phyloP scores from a whole-genome alignment of 2,113 vertebrate genomes.

The Oncorhynchus mykiss region DNA sequence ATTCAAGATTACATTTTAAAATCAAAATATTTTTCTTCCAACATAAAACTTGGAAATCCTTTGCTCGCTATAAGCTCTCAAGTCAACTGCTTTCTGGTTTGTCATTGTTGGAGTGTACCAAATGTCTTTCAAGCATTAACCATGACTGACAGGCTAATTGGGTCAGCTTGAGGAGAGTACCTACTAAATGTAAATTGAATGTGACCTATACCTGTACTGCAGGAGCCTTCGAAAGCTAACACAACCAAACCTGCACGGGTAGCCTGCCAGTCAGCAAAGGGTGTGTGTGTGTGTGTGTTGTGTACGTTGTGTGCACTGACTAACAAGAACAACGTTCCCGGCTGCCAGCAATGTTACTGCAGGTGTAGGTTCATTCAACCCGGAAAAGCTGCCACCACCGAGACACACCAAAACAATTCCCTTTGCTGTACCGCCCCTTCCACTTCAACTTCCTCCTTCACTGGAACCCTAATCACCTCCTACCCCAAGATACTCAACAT shows the following conservation, averaged over 20 bases:
- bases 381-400: background rate
- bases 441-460: too few relatives aligned
- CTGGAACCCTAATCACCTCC: too few relatives aligned
- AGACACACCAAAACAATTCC: background rate
- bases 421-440: too few relatives aligned
- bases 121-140: too few relatives aligned
- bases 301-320: conserved; percentile 30
- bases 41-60: background rate
- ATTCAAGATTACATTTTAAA: background rate
- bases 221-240: conserved; percentile 6
- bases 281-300: conserved; percentile 6
- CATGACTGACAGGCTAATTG: too few relatives aligned
- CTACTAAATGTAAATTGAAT: too few relatives aligned
- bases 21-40: background rate
- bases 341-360: conserved; percentile 10
- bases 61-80: too few relatives aligned
- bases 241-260: conserved; percentile 65
- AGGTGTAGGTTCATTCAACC: background rate
- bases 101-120: too few relatives aligned
- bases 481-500: too few relatives aligned
- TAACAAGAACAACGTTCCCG: background rate
- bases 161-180: too few relatives aligned
- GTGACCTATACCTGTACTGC: conserved; percentile 16
- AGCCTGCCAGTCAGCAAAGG: conserved; percentile 56
- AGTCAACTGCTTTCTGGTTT: too few relatives aligned